Evolutionary conservation across 1,140 invertebrate species (phyloP), one percentile per base, ranked within the genome.

Genomic region (Leptinotarsa texana): DNA sequence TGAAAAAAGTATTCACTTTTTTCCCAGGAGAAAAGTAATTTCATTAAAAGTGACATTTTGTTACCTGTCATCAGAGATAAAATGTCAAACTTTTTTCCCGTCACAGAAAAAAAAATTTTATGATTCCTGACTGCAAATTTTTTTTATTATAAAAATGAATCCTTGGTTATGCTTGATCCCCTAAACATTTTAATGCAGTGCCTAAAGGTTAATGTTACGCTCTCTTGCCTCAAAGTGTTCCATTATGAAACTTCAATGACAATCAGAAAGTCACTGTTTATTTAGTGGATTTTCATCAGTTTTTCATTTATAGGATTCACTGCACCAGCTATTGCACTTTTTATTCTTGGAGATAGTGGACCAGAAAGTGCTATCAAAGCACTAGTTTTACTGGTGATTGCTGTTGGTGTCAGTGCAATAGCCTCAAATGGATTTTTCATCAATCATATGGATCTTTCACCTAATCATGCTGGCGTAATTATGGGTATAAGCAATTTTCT

Each of bases 401-500:
- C 93, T 18, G 92, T 95, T 8, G 90, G 92, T 0, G 84, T 93
- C 3, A 93, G 94, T 76, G 90, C 93, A 13, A 91, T 91, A 17
- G 86, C 89, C 18, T 93, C 90, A 69, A 90, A 92, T 61, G 95
- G 94, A 13, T 93, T 83, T 70, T 78, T 83, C 47, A 79, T 89
- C 5, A 93, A 93, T 80, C 90, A 93, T 80, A 88, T 94, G 33
- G 92, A 94, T 80, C 87, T 94, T 63, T 89, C 92, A 1, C 91
- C 91, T 6, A 92, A 90, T 83, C 90, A 87, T 84, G 91, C 92
- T 24, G 91, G 92, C 13, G 89, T 88, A 1, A 83, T 93, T 75
- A 92, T 93, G 90, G 92, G 93, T 8, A 86, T 95, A 18, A 93
- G 92, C 48, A 95, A 95, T 83, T 91, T 91, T 18, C 83, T 90